Evolutionary conservation across 2,888 invertebrate genomes (phyloP), one percentile per base, ranked within the genome.

Genomic region (Platerodrilus igneus): DNA sequence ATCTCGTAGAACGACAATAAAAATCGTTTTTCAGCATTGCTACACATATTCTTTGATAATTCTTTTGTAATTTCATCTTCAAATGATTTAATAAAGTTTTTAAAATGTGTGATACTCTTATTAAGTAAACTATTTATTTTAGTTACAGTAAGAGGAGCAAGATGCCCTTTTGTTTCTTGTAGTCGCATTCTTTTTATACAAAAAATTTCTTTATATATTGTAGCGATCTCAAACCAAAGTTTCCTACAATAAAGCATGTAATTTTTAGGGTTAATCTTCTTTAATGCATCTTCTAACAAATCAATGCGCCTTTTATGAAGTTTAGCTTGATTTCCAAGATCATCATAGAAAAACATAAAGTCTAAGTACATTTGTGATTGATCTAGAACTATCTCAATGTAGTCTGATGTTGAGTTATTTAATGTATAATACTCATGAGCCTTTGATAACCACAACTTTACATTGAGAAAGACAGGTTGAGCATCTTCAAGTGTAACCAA

Each of bases 261-360:
- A 64, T 85, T 88, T 35, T 80, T 81, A 0, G 87, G 85, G 66
- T 89, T 95, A n/a, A 96, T 73, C 59, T 86, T 79, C 26, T 81
- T 79, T 0, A 89, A 65, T 1, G 91, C 69, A 15, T 79, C 78
- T 59, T 88, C 85, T n/a, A 94, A 69, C 67, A 90, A 76, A 58
- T 89, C 86, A 19, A 87, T 77, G 19, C 94, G 74, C 25, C 92
- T 72, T 64, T 94, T 95, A 55, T 92, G 87, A 86, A 95, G 87
- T 67, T 91, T 91, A 3, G 89, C 83, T 59, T 88, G 83, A 48
- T 89, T 77, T 46, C 84, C 83, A 11, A 84, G 79, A 57, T 85
- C 79, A 36, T 84, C 82, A 63, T 94, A 94, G 66, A 89, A 95
- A 67, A 91, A 91, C 0, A 86, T 77, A 39, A 95, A 71, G 50